Evolutionary conservation across 2,888 invertebrate genomes (phyloP).

Genomic region (Choristoneura rosaceana): DNA sequence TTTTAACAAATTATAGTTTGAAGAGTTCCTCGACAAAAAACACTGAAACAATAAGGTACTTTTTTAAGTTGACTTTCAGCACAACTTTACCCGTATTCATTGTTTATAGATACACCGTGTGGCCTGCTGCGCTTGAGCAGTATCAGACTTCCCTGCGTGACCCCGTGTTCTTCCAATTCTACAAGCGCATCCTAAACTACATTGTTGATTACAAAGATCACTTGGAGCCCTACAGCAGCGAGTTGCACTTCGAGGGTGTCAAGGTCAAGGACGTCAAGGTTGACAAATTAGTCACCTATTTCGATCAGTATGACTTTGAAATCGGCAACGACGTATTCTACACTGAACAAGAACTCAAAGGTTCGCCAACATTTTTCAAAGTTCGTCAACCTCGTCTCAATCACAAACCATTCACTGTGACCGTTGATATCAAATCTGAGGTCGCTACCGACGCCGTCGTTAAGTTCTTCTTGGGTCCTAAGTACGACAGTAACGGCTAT

Average conservation of each 20-base stretch:
- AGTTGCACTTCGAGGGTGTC: constrained; percentile 85
- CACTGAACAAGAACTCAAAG: constrained; percentile 61
- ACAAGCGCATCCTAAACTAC: constrained; percentile 85
- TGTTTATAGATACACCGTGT: constrained; percentile 66
- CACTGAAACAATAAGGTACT: too few relatives aligned
- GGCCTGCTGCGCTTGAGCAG: constrained; percentile 87
- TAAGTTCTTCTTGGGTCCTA: constrained; percentile 89
- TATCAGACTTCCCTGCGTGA: constrained; percentile 88
- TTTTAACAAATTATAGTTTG: too few relatives aligned
- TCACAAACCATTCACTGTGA: constrained; percentile 88
- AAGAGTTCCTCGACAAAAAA: too few relatives aligned
- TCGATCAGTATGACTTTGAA: constrained; percentile 87
- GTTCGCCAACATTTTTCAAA: constrained; percentile 73
- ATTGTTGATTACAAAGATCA: constrained; percentile 87
- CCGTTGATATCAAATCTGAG: constrained; percentile 86
- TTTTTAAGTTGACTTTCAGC: too few relatives aligned
- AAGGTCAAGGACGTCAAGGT: constrained; percentile 86
- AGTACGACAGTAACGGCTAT: constrained; percentile 86
- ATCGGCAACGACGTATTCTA: constrained; percentile 82
- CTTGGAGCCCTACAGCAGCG: constrained; percentile 85
- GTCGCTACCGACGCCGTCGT: constrained; percentile 84
- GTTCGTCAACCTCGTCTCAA: constrained; percentile 89
- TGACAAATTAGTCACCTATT: constrained; percentile 87
- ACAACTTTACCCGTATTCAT: constrained; percentile 18
- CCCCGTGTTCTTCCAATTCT: constrained; percentile 89